Evolutionary conservation across 2,797 vertebrate species (phyloP).

Genomic region (Falco rusticolus): DNA sequence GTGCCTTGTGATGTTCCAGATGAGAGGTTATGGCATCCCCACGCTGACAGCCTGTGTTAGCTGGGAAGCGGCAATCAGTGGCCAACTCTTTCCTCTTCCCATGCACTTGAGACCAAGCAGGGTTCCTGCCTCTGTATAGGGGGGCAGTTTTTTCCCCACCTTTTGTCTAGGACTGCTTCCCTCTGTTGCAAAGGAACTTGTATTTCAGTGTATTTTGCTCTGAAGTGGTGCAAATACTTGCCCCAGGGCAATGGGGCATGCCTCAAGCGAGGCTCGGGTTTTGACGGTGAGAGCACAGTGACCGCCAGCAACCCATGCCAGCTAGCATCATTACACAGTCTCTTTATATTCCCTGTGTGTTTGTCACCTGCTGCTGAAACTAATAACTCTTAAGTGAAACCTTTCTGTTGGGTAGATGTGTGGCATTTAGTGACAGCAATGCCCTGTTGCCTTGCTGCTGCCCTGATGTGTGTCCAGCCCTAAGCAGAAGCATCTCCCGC

Average conservation of each 20-base stretch:
- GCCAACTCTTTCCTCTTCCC: not conserved
- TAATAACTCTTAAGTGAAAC: not conserved
- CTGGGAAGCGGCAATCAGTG: not conserved
- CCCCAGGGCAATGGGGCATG: not conserved
- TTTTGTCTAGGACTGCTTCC: not conserved
- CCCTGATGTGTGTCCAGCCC: not conserved
- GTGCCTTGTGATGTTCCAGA: not conserved
- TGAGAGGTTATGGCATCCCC: too few relatives aligned
- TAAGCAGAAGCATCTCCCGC: fast-evolving
- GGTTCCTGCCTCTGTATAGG: not conserved
- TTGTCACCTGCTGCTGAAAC: not conserved
- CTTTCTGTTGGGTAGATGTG: fast-evolving
- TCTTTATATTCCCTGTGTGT: not conserved
- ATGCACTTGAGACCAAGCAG: too few relatives aligned
- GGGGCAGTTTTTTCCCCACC: not conserved
- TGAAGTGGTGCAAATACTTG: not conserved
- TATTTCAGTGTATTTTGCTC: not conserved
- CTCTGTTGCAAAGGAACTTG: not conserved
- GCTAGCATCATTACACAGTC: not conserved
- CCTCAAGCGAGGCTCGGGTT: not conserved
- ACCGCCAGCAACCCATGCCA: too few relatives aligned
- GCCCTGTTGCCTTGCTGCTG: not conserved
- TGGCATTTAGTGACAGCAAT: not conserved
- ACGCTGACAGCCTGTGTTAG: not conserved
- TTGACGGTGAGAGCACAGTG: not conserved